Base-by-base conservation (phyloP, 30 jellyfish, hydroid and myxozoan genomes). In the Hydra vulgaris region DNA sequence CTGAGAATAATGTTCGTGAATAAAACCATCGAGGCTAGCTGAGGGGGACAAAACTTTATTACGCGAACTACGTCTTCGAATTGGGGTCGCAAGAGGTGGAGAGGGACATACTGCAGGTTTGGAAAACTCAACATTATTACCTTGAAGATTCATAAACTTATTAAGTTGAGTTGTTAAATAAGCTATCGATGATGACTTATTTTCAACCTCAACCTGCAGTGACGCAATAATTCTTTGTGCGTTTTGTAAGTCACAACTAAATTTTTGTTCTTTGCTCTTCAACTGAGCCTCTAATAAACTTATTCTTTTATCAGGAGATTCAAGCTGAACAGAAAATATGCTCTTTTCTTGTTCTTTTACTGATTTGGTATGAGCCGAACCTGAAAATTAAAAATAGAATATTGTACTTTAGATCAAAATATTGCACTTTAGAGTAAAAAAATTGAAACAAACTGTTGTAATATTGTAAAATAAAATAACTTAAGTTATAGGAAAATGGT, bases 221-320 rank as follows among this genome's bases (percentile, higher is more conserved):
- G 83, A 94, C 0, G 96, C 74, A 27, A 77, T 53, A 19, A 70
- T 79, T 80, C 93, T 77, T 61, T 83, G 91, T 0, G 78, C 83
- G 7, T 82, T 80, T 76, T 86, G 82, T 3, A 86, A 23, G 66
- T 90, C 96, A 68, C 83, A 88, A 27, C 27, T 81, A 26, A 69
- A 86, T 66, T 90, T 90, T 74, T 90, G 92, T 70, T 90, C 97
- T 53, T 86, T 86, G 27, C 96, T 87, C 76, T 83, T 82, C 54
- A 90, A 74, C 72, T 90, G 97, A 7, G 95, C 97, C 77, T 90
- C 97, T 18, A 90, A 53, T 23, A 90, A 90, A 16, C 55, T 56
- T 26, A 90, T 90, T 27, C 97, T 78, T 78, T 90, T 90, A 74
- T 90, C 97, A 22, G 84, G 78, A 1, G 87, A 54, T 8, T 90